Evolutionary conservation across 2,888 invertebrate species (phyloP).

Genomic region (Lepidonotus clava): DNA sequence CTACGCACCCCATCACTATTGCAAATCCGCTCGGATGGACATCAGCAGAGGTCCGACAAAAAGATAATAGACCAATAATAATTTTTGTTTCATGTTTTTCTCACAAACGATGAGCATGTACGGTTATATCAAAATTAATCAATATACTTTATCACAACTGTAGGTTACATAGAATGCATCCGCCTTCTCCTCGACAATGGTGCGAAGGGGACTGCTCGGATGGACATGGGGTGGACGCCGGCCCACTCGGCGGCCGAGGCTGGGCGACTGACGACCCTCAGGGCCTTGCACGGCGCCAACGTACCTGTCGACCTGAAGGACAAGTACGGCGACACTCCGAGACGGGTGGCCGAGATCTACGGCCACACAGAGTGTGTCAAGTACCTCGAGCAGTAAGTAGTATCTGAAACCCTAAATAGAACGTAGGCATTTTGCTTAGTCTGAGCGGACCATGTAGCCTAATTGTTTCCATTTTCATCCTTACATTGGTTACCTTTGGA

Average conservation of each 20-base stretch:
- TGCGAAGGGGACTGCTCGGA: constrained; percentile 71
- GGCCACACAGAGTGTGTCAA: constrained; percentile 74
- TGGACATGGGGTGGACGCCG: constrained; percentile 76
- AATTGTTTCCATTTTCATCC: too few relatives aligned
- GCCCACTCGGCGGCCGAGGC: constrained; percentile 78
- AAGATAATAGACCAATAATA: too few relatives aligned
- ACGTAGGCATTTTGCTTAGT: too few relatives aligned
- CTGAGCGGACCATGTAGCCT: too few relatives aligned
- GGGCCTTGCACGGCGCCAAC: constrained; percentile 72
- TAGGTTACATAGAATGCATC: constrained; percentile 77
- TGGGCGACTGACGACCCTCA: constrained; percentile 71
- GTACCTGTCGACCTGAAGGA: constrained; percentile 71
- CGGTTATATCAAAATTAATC: too few relatives aligned
- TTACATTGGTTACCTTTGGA: too few relatives aligned
- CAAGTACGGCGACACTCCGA: constrained; percentile 75
- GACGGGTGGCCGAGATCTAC: constrained; percentile 72
- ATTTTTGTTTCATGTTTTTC: too few relatives aligned
- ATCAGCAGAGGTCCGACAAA: too few relatives aligned
- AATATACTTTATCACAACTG: background rate
- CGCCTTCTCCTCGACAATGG: constrained; percentile 75
- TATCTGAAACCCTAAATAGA: too few relatives aligned
- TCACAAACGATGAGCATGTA: too few relatives aligned
- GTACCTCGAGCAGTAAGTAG: constrained; percentile 73
- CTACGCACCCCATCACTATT: too few relatives aligned
- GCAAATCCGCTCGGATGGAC: too few relatives aligned